These are phyloP conservation scores for Hemiprocne comata DNA, from an alignment of 2,113 vertebrate species.

Conservation along the genomic window DNA sequence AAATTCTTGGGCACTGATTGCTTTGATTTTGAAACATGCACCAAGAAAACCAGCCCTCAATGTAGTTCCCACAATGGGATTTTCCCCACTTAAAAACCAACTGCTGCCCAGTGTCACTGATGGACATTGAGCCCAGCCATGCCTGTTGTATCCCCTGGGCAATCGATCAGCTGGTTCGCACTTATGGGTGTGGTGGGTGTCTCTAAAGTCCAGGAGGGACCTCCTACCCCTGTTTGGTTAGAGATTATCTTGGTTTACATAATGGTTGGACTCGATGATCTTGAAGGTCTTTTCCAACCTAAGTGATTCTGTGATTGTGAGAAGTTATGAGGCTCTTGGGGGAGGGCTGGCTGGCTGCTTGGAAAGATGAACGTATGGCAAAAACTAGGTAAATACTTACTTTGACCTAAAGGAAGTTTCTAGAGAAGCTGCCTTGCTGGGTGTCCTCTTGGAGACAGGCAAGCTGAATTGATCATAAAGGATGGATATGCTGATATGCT, in stretches of 20 bases:
- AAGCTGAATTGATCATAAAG: neutral
- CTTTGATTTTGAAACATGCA: neutral
- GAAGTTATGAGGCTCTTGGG: neutral
- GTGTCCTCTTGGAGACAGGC: neutral
- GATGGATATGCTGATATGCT: neutral
- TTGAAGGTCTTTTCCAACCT: too few species aligned
- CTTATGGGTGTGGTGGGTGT: neutral
- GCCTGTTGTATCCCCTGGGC: neutral
- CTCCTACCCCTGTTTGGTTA: rapidly evolving
- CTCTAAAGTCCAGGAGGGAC: neutral
- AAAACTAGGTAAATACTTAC: neutral
- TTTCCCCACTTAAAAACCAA: neutral
- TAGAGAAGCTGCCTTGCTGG: neutral
- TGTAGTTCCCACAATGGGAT: neutral
- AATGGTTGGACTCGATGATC: too few species aligned
- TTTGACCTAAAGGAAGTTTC: neutral
- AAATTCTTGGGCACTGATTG: neutral
- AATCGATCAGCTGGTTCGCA: neutral
- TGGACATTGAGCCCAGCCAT: neutral
- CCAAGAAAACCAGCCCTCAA: neutral
- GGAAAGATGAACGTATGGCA: neutral
- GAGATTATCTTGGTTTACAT: too few species aligned
- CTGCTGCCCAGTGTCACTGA: neutral
- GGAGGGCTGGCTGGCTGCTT: neutral
- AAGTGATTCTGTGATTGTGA: too few species aligned